A percentile compares a stretch with the other conserved stretches of the same genome.
These are phyloP conservation scores for Sebastes schlegelii DNA, from an alignment of 2,113 vertebrate species.

Conservation along the genomic window DNA sequence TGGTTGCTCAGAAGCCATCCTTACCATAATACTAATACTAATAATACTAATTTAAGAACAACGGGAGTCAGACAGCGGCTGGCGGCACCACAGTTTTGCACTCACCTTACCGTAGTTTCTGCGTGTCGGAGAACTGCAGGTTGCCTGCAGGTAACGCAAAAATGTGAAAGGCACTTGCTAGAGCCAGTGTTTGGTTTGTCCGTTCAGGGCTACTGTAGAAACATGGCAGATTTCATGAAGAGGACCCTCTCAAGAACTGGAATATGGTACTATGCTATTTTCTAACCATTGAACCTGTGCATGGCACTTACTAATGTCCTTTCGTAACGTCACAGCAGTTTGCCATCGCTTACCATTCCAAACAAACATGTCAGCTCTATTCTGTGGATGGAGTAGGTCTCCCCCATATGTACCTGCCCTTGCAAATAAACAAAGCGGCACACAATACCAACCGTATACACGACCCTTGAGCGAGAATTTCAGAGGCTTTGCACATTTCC, in stretches of 20 bases:
- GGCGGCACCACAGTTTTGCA: no score
- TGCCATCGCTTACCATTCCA: slow-evolving; percentile 29
- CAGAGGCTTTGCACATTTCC: slow-evolving; percentile 23
- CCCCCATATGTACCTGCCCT: slow-evolving; percentile 47
- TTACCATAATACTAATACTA: no score
- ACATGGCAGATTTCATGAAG: no score
- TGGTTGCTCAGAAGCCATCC: no score
- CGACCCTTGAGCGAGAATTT: slow-evolving; percentile 47
- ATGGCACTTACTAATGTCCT: slow-evolving; percentile 11
- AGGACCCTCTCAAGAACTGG: neutral
- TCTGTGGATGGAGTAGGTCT: slow-evolving; percentile 23
- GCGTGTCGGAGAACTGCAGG: no score
- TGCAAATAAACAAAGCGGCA: slow-evolving; percentile 34
- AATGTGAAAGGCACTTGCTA: no score
- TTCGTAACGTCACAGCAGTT: slow-evolving; percentile 9
- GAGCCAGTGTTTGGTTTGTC: no score
- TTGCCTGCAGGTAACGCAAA: no score
- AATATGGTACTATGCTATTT: neutral
- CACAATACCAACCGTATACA: slow-evolving; percentile 27
- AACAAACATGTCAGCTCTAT: slow-evolving; percentile 44
- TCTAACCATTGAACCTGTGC: neutral
- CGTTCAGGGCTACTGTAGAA: no score
- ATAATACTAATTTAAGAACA: no score
- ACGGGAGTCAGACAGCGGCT: no score
- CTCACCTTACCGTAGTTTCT: no score